Percentiles rank a stretch among this genome's conserved stretches.
Conservation (phyloP, 2,113 vertebrate species). For the Limanda limanda region DNA sequence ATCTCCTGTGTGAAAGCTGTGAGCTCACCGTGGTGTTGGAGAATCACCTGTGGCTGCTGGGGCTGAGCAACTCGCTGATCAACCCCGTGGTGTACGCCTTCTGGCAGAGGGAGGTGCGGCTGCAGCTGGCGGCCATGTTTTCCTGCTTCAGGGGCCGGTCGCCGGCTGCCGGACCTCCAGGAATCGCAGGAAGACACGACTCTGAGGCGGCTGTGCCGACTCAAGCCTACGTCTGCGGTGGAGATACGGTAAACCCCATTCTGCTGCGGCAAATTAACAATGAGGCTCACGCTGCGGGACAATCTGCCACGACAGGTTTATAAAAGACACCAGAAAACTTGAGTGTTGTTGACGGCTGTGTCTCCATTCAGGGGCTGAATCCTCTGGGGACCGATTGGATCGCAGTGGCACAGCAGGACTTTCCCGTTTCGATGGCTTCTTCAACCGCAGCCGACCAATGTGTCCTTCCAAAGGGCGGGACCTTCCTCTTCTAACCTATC, state of each 20-base stretch:
- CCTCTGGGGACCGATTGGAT: too few species aligned
- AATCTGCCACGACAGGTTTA: not conserved
- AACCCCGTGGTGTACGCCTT: slow-evolving; percentile 92
- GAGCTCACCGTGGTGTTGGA: slow-evolving; percentile 82
- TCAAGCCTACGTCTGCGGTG: not conserved
- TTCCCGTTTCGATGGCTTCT: too few species aligned
- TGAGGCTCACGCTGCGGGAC: not conserved
- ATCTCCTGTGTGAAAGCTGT: slow-evolving; percentile 83
- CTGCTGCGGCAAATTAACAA: not conserved
- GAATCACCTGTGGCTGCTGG: slow-evolving; percentile 89
- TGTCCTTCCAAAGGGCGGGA: too few species aligned
- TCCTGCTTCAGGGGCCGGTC: slow-evolving; percentile 60
- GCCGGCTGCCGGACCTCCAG: not conserved
- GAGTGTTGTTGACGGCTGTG: not conserved
- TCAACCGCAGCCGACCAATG: too few species aligned
- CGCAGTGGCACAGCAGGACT: too few species aligned
- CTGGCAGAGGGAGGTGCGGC: slow-evolving; percentile 88
- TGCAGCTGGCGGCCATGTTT: slow-evolving; percentile 83
- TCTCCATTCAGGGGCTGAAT: not conserved
- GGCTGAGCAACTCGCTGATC: slow-evolving; percentile 89
- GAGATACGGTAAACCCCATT: slow-evolving; percentile 14
- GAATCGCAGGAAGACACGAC: not conserved
- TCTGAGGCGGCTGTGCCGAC: not conserved
- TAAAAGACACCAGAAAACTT: slow-evolving; percentile 9
- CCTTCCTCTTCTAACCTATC: too few species aligned